Evolutionary conservation across 2,888 invertebrate genomes (phyloP).

Genomic region (Eulithis prunata): DNA sequence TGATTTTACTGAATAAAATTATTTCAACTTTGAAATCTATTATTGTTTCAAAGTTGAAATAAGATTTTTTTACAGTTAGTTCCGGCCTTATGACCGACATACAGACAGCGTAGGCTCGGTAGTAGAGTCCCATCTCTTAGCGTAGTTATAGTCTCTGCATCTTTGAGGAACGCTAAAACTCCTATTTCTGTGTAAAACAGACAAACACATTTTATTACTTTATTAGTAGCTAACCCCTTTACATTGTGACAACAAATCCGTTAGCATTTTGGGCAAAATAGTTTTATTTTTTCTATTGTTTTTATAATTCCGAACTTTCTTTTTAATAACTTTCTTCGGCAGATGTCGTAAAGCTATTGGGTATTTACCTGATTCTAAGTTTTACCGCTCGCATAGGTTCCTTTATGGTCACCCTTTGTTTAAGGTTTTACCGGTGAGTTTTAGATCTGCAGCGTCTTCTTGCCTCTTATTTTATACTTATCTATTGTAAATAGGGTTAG

Average conservation of each 20-base stretch:
- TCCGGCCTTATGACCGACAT: too few relatives aligned
- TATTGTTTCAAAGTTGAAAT: too few relatives aligned
- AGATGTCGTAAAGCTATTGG: not conserved
- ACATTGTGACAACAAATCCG: conserved; percentile 1
- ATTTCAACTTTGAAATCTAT: too few relatives aligned
- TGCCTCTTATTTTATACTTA: too few relatives aligned
- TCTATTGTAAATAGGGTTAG: not conserved
- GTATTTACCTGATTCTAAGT: not conserved
- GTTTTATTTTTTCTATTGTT: conserved; percentile 9
- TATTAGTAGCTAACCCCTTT: conserved; percentile 24
- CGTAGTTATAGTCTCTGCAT: too few relatives aligned
- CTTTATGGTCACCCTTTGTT: too few relatives aligned
- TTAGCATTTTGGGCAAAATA: conserved; percentile 14
- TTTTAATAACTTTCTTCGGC: conserved; percentile 18
- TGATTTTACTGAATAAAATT: too few relatives aligned
- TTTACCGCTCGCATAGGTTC: too few relatives aligned
- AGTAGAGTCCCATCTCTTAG: not conserved
- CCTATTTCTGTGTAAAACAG: conserved; percentile 26
- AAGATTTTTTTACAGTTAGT: too few relatives aligned
- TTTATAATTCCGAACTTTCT: conserved; percentile 17
- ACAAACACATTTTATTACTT: conserved; percentile 25
- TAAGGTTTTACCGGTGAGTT: too few relatives aligned
- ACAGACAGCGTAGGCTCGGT: too few relatives aligned
- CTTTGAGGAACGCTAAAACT: not conserved
- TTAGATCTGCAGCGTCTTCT: too few relatives aligned